phyloP scores from a whole-genome alignment of 2,113 vertebrate genomes.

The Takifugu bimaculatus region DNA sequence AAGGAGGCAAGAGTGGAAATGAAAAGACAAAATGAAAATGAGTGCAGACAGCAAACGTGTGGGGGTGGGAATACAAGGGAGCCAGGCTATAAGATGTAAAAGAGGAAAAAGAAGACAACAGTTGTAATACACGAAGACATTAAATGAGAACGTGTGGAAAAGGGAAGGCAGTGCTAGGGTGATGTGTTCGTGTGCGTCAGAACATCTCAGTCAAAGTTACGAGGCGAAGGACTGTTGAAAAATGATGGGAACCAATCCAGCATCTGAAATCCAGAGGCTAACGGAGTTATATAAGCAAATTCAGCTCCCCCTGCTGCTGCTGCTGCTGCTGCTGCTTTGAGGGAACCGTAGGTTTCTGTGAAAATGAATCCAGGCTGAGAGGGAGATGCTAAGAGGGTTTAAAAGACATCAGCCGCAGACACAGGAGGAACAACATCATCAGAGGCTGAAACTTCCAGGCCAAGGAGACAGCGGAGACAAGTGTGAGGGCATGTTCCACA shows the following conservation, averaged over 20 bases:
- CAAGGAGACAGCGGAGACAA: neutral
- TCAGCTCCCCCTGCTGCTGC: conserved; percentile 43
- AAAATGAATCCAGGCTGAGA: neutral
- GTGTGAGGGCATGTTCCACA: conserved; percentile 22
- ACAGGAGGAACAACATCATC: neutral
- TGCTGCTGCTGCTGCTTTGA: conserved; percentile 52
- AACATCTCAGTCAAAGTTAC: conserved; percentile 41
- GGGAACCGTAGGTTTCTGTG: conserved; percentile 23
- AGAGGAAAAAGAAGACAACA: conserved; percentile 35
- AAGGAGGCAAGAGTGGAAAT: conserved; percentile 39
- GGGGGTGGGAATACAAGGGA: conserved; percentile 31
- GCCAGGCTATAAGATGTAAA: conserved; percentile 30
- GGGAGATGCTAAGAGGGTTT: neutral
- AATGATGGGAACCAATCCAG: conserved; percentile 46
- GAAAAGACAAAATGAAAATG: conserved; percentile 55
- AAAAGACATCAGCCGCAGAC: conserved; percentile 19
- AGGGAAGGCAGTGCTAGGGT: conserved; percentile 29
- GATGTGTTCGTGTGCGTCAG: conserved; percentile 16
- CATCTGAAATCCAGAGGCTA: conserved; percentile 70
- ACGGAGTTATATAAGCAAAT: conserved; percentile 75
- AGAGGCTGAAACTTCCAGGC: neutral
- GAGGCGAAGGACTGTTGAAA: conserved; percentile 42
- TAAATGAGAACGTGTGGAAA: conserved; percentile 39
- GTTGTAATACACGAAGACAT: conserved; percentile 43
- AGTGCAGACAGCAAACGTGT: conserved; percentile 51